phyloP scores from a whole-genome alignment of 2,113 vertebrate species.

The Charadrius vociferus region DNA sequence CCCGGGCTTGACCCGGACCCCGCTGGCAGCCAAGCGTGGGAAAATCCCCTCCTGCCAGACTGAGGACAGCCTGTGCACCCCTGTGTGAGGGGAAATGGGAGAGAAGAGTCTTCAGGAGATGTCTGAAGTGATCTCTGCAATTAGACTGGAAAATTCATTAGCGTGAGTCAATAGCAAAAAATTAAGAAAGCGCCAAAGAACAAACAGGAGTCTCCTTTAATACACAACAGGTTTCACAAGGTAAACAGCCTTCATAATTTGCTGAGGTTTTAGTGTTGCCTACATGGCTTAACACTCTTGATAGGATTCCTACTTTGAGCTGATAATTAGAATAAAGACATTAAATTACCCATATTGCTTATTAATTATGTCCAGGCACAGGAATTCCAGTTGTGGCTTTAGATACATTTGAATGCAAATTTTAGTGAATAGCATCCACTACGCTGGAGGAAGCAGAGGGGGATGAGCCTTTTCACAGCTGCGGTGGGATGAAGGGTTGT shows the following conservation, averaged over 20 bases:
- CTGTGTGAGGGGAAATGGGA: not conserved
- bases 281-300: not conserved
- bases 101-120: not conserved
- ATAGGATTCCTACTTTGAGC: not conserved
- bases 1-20: not conserved
- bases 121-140: not conserved
- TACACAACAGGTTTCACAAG: not conserved
- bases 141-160: constrained; percentile 1
- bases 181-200: not conserved
- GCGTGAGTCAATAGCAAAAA: not conserved
- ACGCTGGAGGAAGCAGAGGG: not conserved
- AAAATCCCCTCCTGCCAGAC: not conserved
- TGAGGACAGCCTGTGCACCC: not conserved
- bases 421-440: not conserved
- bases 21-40: not conserved
- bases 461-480: not conserved
- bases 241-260: not conserved
- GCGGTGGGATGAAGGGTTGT: not conserved
- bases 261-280: not conserved
- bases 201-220: not conserved
- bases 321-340: not conserved
- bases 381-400: not conserved
- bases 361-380: not conserved
- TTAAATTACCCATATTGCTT: not conserved
- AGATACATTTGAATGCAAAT: not conserved